These are phyloP conservation scores for Chloroceryle inda DNA, from an alignment of 2,797 vertebrate genomes.

Conservation along the genomic window DNA sequence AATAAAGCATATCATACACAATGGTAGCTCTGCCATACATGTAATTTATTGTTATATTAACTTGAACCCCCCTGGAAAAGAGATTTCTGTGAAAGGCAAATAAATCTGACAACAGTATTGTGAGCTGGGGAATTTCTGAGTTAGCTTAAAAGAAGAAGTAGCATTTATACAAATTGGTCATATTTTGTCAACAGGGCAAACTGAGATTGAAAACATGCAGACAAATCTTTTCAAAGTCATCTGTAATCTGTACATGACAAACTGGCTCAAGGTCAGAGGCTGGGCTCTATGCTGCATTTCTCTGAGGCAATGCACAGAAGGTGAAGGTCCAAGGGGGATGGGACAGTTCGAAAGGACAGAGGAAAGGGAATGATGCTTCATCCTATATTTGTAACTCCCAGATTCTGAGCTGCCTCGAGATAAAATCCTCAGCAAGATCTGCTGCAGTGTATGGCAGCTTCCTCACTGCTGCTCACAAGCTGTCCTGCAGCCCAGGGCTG, in stretches of 20 bases:
- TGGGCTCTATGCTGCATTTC: not conserved
- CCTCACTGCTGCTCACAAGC: not conserved
- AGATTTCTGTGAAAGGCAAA: not conserved
- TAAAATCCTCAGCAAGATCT: not conserved
- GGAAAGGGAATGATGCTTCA: not conserved
- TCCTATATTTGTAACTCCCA: not conserved
- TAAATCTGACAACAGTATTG: not conserved
- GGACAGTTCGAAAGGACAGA: not conserved
- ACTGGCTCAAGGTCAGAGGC: not conserved
- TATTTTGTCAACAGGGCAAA: not conserved
- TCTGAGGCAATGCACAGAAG: not conserved
- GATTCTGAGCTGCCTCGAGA: not conserved
- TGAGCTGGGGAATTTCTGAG: not conserved
- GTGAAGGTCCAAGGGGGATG: not conserved
- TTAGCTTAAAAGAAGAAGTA: not conserved
- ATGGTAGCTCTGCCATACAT: not conserved
- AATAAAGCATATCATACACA: not conserved
- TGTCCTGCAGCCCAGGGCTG: not conserved
- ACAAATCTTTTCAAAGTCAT: not conserved
- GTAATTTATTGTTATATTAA: not conserved
- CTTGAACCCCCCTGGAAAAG: conserved; percentile 1
- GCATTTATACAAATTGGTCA: not conserved
- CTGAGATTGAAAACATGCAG: not conserved
- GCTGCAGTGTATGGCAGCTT: not conserved
- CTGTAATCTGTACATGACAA: not conserved